Evolutionary conservation across 2,113 vertebrate genomes (phyloP).

Genomic region (Brienomyrus brachyistius): DNA sequence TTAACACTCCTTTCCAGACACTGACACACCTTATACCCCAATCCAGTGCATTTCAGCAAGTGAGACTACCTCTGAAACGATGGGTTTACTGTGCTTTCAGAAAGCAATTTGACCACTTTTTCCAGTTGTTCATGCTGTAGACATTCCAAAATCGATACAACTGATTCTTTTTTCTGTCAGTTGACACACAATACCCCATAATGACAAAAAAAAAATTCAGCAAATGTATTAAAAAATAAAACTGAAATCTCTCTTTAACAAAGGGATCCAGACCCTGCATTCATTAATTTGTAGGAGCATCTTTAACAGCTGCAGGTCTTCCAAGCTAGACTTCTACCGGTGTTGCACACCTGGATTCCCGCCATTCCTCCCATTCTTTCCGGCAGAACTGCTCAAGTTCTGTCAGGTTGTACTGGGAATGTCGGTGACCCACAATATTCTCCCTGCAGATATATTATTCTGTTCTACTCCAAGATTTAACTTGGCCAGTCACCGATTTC

Average conservation of each 20-base stretch:
- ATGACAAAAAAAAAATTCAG: background rate
- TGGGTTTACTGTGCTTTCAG: background rate
- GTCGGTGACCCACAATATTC: background rate
- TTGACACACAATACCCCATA: background rate
- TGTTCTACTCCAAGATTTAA: background rate
- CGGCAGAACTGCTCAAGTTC: background rate
- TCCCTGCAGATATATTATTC: background rate
- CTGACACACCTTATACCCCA: background rate
- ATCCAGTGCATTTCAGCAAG: background rate
- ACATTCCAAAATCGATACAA: background rate
- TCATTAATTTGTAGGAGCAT: background rate
- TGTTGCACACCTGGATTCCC: background rate
- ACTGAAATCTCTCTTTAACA: background rate
- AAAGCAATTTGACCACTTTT: background rate
- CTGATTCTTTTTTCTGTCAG: background rate
- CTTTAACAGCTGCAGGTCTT: background rate
- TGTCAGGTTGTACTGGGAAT: background rate
- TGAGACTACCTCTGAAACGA: background rate
- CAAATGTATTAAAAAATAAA: background rate
- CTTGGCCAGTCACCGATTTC: background rate
- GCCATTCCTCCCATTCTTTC: background rate
- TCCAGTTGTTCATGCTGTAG: background rate
- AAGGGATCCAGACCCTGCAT: background rate
- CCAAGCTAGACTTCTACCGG: background rate
- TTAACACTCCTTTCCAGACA: background rate